Evolutionary conservation across 2,888 invertebrate species (phyloP).

Genomic region (Athalia cordata): DNA sequence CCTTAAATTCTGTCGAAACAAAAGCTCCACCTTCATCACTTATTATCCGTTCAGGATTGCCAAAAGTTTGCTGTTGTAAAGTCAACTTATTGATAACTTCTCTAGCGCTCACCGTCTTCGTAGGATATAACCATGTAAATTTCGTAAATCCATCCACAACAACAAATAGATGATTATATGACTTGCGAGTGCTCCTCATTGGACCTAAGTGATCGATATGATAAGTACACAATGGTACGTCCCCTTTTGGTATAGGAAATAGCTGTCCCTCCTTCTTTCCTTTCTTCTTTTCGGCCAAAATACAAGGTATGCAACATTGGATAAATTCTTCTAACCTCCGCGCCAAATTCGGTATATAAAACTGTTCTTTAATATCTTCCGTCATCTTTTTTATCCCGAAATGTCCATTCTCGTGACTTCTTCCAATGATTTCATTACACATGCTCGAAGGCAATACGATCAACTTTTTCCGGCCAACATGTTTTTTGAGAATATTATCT

Average conservation of each 20-base stretch:
- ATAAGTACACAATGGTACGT: conserved; percentile 57
- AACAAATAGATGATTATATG: not conserved
- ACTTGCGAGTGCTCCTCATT: not conserved
- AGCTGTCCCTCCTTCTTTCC: conserved; percentile 63
- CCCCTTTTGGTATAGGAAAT: conserved; percentile 60
- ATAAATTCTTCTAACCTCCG: conserved; percentile 41
- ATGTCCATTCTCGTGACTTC: conserved; percentile 63
- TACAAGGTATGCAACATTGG: conserved; percentile 46
- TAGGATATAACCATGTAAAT: conserved; percentile 30
- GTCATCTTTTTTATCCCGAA: conserved; percentile 59
- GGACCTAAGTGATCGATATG: conserved; percentile 68
- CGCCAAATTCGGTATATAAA: conserved; percentile 51
- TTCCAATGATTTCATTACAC: conserved; percentile 64
- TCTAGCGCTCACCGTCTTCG: not conserved
- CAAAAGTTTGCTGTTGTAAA: conserved; percentile 63
- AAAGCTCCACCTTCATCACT: conserved; percentile 68
- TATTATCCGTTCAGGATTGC: conserved; percentile 64
- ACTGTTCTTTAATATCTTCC: conserved; percentile 57
- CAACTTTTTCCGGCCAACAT: conserved; percentile 46
- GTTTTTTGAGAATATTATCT: not conserved
- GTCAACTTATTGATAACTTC: conserved; percentile 63
- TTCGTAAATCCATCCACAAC: conserved; percentile 42
- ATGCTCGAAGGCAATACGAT: conserved; percentile 62
- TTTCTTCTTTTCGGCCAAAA: conserved; percentile 50
- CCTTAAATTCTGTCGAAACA: conserved; percentile 62